Percentiles rank a stretch among this genome's conserved stretches.
These are phyloP conservation scores for Drosophila orena DNA, from an alignment of 1,140 invertebrate genomes.

Conservation along the genomic window DNA sequence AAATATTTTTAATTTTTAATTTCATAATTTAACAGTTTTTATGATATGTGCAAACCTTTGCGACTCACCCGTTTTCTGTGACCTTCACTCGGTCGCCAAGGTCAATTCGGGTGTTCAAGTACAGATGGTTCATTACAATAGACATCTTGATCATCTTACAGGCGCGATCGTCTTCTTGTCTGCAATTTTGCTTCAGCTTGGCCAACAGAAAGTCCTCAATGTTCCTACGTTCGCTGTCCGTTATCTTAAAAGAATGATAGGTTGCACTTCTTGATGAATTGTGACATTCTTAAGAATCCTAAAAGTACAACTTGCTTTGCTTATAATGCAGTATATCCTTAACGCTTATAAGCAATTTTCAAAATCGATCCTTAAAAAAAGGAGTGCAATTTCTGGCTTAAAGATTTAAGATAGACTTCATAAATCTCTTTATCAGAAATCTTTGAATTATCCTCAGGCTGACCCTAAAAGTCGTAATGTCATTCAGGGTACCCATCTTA, in stretches of 20 bases:
- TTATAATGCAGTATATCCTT: no score
- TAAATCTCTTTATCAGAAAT: background rate
- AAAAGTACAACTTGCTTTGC: no score
- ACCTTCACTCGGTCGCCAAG: constrained; percentile 91
- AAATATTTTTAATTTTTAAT: background rate
- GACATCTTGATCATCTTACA: constrained; percentile 92
- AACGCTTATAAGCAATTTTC: no score
- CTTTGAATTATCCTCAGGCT: background rate
- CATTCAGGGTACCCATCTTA: no score
- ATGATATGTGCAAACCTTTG: background rate
- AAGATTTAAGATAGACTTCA: background rate
- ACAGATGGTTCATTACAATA: constrained; percentile 91
- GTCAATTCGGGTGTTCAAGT: constrained; percentile 91
- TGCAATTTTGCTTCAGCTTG: constrained; percentile 91
- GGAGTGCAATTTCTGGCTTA: no score
- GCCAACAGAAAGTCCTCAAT: constrained; percentile 89
- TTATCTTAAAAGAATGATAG: constrained; percentile 55
- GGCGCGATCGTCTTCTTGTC: constrained; percentile 90
- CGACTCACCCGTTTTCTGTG: constrained; percentile 88
- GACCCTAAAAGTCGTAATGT: background rate
- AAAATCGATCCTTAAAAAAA: no score
- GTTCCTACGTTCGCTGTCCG: constrained; percentile 67
- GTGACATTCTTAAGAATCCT: no score
- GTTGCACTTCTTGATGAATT: no score
- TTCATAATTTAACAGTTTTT: no score